A percentile compares a stretch with the other conserved stretches of the same genome.
Evolutionary conservation across 2,888 invertebrate species (phyloP).

Genomic region (Cosmorhoe ocellata): DNA sequence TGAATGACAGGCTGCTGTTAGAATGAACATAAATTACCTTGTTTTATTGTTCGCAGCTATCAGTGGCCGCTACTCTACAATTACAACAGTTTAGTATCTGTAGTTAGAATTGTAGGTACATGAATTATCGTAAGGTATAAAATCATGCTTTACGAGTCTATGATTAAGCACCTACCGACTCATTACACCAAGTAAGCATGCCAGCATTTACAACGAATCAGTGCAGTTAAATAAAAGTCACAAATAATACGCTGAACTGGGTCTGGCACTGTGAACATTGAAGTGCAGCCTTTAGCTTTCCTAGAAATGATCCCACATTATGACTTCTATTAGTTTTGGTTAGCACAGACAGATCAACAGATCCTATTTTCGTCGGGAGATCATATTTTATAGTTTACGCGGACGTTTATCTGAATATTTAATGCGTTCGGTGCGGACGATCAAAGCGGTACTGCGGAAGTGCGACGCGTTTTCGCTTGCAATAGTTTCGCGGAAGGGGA

Average conservation of each 20-base stretch:
- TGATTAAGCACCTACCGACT: not conserved
- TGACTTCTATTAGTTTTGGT: constrained; percentile 12
- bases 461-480: constrained; percentile 54
- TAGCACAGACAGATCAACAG: constrained; percentile 19
- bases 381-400: constrained; percentile 31
- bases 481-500: constrained; percentile 62
- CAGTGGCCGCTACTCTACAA: constrained; percentile 22
- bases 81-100: constrained; percentile 17
- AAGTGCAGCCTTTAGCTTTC: constrained; percentile 11
- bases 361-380: constrained; percentile 29
- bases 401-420: constrained; percentile 29
- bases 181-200: not conserved
- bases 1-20: constrained; percentile 41
- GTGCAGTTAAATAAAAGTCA: not conserved
- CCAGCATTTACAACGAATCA: not conserved
- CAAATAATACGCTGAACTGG: not conserved
- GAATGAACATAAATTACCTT: constrained; percentile 30
- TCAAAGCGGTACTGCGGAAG: constrained; percentile 51
- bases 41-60: constrained; percentile 25
- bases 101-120: constrained; percentile 9
- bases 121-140: not conserved
- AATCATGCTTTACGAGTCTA: not conserved
- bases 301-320: constrained; percentile 7
- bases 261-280: not conserved
- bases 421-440: constrained; percentile 39